These are phyloP conservation scores for Cottoperca gobio DNA, from an alignment of 2,797 vertebrate species.

Conservation along the genomic window DNA sequence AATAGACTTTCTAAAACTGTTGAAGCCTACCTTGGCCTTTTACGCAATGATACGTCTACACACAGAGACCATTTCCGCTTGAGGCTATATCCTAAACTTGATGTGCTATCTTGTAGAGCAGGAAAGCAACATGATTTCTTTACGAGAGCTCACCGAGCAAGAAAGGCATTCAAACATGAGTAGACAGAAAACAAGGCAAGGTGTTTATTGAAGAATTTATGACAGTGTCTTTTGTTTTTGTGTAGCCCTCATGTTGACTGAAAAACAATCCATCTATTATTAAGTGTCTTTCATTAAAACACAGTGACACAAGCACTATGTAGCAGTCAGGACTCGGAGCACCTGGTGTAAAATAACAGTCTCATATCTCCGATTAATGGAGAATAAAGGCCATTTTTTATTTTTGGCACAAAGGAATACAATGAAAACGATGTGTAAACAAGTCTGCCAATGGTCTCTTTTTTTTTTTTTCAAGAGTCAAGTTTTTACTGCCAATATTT, in stretches of 20 bases:
- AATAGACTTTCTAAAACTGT: conserved; percentile 66
- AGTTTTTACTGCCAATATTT: conserved; percentile 50
- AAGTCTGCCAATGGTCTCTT: neutral
- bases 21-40: conserved; percentile 59
- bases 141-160: conserved; percentile 45
- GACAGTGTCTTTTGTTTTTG: conserved; percentile 59
- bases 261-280: conserved; percentile 15
- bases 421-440: conserved; percentile 24
- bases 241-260: conserved; percentile 62
- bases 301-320: conserved; percentile 51
- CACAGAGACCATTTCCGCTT: conserved; percentile 50
- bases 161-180: conserved; percentile 44
- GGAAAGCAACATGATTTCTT: conserved; percentile 58
- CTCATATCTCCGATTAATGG: conserved; percentile 28
- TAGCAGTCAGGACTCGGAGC: conserved; percentile 42
- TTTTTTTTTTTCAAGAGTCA: neutral
- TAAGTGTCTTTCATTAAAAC: conserved; percentile 34
- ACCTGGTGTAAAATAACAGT: conserved; percentile 39
- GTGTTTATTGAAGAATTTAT: conserved; percentile 77
- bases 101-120: conserved; percentile 36
- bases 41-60: conserved; percentile 54
- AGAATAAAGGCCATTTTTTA: conserved; percentile 41
- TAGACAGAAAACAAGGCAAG: conserved; percentile 72
- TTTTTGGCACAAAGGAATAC: conserved; percentile 64
- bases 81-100: conserved; percentile 60